Conservation (phyloP, 2,113 vertebrate species). For the Pionites leucogaster region DNA sequence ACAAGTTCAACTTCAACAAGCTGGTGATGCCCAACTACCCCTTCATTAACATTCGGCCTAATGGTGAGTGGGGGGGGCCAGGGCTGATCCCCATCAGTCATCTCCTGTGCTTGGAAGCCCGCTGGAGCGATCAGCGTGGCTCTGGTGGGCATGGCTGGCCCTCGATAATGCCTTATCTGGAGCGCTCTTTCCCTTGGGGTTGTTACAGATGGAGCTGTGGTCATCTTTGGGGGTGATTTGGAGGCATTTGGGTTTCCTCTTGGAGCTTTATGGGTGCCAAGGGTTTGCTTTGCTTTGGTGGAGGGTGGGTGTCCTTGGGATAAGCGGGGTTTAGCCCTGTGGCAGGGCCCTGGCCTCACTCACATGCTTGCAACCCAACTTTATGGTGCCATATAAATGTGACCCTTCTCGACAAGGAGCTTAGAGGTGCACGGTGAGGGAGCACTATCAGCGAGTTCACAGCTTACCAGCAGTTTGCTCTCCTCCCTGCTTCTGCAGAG, state of each 20-base stretch:
- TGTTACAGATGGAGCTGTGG: neutral
- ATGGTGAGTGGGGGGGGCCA: conserved; percentile 53
- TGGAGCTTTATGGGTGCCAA: neutral
- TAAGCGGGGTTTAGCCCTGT: neutral
- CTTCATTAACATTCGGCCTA: conserved; percentile 79
- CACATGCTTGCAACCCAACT: neutral
- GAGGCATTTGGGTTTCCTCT: neutral
- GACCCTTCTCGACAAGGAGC: neutral
- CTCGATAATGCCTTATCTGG: neutral
- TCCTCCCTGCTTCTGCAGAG: neutral
- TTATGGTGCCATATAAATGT: neutral
- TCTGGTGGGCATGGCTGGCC: neutral
- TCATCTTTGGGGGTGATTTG: neutral
- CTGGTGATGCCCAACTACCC: conserved; percentile 83
- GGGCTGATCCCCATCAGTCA: neutral
- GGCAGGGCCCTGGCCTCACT: neutral
- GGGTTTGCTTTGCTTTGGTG: neutral
- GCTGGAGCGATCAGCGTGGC: neutral
- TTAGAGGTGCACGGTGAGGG: neutral
- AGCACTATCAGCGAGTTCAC: neutral
- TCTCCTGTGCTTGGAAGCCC: neutral
- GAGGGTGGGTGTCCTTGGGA: neutral
- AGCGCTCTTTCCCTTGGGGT: neutral
- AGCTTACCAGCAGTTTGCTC: neutral
- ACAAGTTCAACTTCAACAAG: conserved; percentile 85